Percentiles rank a stretch among this genome's conserved stretches.
These are phyloP conservation scores for Theonella swinhoei DNA, from an alignment of 37 sponge, comb jelly and placozoan genomes.

Conservation along the genomic window DNA sequence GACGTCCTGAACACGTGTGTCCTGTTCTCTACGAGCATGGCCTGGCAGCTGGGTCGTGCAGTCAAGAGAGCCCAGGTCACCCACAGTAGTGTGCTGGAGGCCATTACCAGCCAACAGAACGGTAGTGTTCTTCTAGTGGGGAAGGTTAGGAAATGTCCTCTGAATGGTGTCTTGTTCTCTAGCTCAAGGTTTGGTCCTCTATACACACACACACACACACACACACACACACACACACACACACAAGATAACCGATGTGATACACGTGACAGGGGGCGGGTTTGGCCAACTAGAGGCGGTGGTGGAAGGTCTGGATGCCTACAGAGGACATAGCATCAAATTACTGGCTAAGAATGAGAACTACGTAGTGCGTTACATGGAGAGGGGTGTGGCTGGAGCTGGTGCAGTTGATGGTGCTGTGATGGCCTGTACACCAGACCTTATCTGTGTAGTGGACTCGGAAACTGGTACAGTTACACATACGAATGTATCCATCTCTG, in stretches of 20 bases:
- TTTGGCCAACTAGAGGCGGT: conserved; percentile 45
- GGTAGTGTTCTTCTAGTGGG: conserved; percentile 70
- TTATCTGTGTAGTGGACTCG: conserved; percentile 66
- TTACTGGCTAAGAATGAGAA: conserved; percentile 82
- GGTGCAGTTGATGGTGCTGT: conserved; percentile 11
- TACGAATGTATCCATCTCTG: too few species aligned
- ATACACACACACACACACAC: too few species aligned
- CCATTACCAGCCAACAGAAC: conserved; percentile 42
- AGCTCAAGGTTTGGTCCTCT: too few species aligned
- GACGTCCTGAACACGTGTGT: conserved; percentile 58
- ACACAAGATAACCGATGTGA: conserved; percentile 71
- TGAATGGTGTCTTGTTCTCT: too few species aligned
- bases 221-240: too few species aligned
- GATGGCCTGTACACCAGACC: conserved; percentile 71
- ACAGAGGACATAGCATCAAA: conserved; percentile 36
- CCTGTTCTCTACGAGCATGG: conserved; percentile 55
- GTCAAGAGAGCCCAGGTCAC: conserved; percentile 45
- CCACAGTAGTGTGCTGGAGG: conserved; percentile 43
- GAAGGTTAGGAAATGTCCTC: conserved; percentile 76
- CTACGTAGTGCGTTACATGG: conserved; percentile 42
- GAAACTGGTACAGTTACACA: conserved; percentile 56
- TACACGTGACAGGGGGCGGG: conserved; percentile 45
- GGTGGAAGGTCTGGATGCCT: conserved; percentile 73
- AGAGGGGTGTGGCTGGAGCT: not conserved
- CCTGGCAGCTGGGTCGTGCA: conserved; percentile 79